Conservation (phyloP, 2,888 invertebrate genomes). For the Euproctis similis region DNA sequence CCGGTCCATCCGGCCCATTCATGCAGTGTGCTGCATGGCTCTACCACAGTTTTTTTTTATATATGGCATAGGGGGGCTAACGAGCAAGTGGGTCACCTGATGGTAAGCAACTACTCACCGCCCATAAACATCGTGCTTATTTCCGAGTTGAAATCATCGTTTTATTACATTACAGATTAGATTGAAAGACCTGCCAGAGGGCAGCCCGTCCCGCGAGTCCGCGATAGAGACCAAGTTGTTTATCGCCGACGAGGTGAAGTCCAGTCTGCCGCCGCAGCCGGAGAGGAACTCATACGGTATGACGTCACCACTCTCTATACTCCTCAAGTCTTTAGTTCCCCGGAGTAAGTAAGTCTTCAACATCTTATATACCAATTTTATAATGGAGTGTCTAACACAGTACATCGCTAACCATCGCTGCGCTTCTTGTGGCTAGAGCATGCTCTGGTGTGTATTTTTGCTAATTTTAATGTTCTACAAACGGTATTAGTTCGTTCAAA, state of each 20-base stretch:
- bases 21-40: no score
- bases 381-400: conserved; percentile 8
- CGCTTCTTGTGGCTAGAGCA: no score
- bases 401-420: conserved; percentile 4
- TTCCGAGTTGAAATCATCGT: no score
- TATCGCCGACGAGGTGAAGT: conserved; percentile 35
- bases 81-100: no score
- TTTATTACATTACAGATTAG: conserved; percentile 23
- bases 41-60: no score
- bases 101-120: no score
- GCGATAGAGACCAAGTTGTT: conserved; percentile 31
- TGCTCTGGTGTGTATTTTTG: no score
- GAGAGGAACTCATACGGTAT: conserved; percentile 32
- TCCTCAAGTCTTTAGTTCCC: conserved; percentile 12
- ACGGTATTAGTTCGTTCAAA: no score
- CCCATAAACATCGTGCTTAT: no score
- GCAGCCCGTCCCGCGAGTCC: conserved; percentile 36
- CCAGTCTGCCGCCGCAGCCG: conserved; percentile 11
- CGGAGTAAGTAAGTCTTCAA: conserved; percentile 12
- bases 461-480: no score
- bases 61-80: no score
- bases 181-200: conserved; percentile 33
- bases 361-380: conserved; percentile 3
- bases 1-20: no score
- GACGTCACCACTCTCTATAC: conserved; percentile 9